A percentile compares a stretch with the other conserved stretches of the same genome.
Evolutionary conservation across 2,797 vertebrate species (phyloP).

Genomic region (Momotus momota): DNA sequence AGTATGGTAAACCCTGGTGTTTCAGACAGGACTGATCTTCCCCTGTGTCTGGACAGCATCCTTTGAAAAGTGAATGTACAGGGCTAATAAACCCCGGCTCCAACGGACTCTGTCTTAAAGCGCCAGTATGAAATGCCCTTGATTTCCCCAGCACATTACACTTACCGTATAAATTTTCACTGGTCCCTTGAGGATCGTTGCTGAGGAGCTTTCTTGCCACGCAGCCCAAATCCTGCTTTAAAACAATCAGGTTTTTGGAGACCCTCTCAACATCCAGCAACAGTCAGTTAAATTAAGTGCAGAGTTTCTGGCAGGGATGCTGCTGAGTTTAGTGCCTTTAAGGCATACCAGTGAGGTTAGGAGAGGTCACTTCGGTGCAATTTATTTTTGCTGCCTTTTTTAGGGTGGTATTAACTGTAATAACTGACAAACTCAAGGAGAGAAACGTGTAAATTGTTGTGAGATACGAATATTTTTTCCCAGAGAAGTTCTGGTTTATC

Average conservation of each 20-base stretch:
- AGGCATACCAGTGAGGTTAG: conserved; percentile 49
- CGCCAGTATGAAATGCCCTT: neutral
- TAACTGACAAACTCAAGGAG: conserved; percentile 22
- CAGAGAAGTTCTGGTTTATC: conserved; percentile 65
- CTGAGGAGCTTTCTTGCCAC: neutral
- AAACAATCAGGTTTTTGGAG: neutral
- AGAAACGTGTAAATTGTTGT: neutral
- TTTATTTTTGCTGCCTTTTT: conserved; percentile 46
- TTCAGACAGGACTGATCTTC: neutral
- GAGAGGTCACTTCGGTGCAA: conserved; percentile 22
- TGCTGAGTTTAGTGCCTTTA: conserved; percentile 72
- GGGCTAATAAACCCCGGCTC: neutral
- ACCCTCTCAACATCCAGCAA: neutral
- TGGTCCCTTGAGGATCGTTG: neutral
- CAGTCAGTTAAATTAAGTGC: neutral
- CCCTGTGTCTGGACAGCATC: neutral
- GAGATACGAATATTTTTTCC: conserved; percentile 30
- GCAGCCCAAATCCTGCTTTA: neutral
- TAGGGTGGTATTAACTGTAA: neutral
- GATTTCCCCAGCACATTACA: neutral
- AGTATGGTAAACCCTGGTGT: neutral
- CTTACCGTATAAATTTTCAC: neutral
- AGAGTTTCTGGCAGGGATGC: neutral
- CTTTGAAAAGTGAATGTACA: neutral
- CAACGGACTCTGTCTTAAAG: neutral